Evolutionary conservation across 1,140 invertebrate genomes (phyloP).

Genomic region (Nasonia vitripennis): DNA sequence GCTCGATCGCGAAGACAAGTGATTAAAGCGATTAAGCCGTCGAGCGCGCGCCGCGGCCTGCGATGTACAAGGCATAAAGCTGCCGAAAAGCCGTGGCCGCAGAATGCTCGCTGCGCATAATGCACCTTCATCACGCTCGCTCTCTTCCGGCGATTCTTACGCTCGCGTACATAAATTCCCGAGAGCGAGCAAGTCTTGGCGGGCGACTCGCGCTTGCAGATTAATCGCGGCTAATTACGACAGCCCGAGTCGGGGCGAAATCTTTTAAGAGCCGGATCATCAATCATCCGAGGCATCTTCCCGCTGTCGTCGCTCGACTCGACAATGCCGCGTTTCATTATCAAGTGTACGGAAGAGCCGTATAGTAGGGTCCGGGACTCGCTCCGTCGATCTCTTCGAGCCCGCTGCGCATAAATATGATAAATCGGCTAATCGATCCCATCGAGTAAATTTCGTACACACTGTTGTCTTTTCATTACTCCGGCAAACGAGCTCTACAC

Average conservation of each 20-base stretch:
- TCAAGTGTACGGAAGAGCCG: background rate
- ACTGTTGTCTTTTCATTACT: background rate
- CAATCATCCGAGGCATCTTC: constrained; percentile 23
- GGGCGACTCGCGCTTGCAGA: constrained; percentile 14
- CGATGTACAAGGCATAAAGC: constrained; percentile 10
- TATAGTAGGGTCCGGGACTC: too few species aligned
- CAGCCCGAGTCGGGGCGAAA: background rate
- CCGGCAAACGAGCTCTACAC: too few species aligned
- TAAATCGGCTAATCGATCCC: too few species aligned
- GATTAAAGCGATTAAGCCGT: constrained; percentile 32
- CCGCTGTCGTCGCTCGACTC: constrained; percentile 19
- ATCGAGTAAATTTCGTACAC: too few species aligned
- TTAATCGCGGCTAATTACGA: constrained; percentile 43
- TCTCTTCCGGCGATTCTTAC: background rate
- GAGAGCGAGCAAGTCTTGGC: background rate
- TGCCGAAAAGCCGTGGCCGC: background rate
- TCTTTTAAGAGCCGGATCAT: constrained; percentile 20
- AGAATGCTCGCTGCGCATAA: background rate
- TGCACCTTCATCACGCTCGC: too few species aligned
- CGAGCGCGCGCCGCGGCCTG: background rate
- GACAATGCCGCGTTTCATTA: constrained; percentile 43
- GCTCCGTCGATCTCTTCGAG: background rate
- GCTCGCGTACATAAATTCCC: background rate
- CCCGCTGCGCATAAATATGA: too few species aligned
- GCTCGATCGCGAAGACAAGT: background rate